Base-by-base conservation (phyloP, 1,140 invertebrate species). In the Aethina tumida region DNA sequence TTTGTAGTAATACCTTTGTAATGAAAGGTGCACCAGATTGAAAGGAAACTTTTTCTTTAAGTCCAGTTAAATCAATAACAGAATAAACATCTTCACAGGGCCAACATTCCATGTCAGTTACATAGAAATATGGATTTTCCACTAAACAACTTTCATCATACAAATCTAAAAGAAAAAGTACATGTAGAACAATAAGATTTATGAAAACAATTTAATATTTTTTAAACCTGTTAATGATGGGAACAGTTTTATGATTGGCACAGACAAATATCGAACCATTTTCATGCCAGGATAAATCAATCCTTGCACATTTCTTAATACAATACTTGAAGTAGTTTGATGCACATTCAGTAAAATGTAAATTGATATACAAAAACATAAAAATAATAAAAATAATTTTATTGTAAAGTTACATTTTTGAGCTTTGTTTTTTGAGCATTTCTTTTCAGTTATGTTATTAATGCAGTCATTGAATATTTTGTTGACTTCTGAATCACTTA, bases 121-220 rank as follows among this genome's bases (percentile, higher is more conserved):
- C 68, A 49, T 71, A 67, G 53, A 83, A 85, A 52, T 73, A 83
- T 32, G 81, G 81, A 62, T 87, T 85, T 56, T 78, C 70, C 17
- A 84, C 56, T 21, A 87, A 58, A 59, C 83, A 87, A 56, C 74
- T 75, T 64, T 87, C 82, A 66, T 85, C 81, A 52, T 85, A 83
- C 39, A 74, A 75, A 56, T 77, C 81, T 84, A 49, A 27, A 71
- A 68, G 45, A 50, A 56, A 39, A 41, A 47, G 21, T 34, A 40
- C 35, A 39, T 42, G 4, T 17, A 8, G 6, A 31, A 21, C 6
- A 20, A 19, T 5, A 19, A 28, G 21, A 20, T 30, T 30, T 5
- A 15, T 6, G 26, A 8, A 30, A 4, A 7, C 8, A 36, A 40
- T 12, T 16, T 24, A n/a, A 25, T 25, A 30, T 7, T 33, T 38